These are phyloP conservation scores for Pheosia tremula DNA, from an alignment of 2,888 invertebrate genomes.

Conservation along the genomic window DNA sequence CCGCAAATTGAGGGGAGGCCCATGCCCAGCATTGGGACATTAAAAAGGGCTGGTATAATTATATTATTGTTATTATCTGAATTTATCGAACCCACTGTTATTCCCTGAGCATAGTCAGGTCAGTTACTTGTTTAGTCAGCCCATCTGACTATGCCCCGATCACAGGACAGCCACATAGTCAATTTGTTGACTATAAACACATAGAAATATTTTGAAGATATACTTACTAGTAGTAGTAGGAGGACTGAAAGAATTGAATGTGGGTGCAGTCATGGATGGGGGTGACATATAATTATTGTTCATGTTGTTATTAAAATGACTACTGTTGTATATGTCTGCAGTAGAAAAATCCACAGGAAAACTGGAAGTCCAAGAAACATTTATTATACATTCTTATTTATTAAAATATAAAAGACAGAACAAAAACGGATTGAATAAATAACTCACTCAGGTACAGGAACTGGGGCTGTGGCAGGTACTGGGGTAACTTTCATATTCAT, in stretches of 20 bases:
- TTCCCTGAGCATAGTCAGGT: too few relatives aligned
- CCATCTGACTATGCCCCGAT: too few relatives aligned
- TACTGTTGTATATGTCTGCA: conserved; percentile 89
- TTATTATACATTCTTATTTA: background rate
- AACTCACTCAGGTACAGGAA: conserved; percentile 76
- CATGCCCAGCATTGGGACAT: too few relatives aligned
- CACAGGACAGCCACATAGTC: too few relatives aligned
- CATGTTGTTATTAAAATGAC: conserved; percentile 69
- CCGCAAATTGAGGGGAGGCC: too few relatives aligned
- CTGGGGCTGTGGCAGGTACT: conserved; percentile 36
- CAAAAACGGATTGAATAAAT: background rate
- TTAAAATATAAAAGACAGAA: background rate
- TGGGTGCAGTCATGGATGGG: conserved; percentile 73
- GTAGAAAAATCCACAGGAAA: conserved; percentile 90
- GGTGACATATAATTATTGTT: conserved; percentile 65
- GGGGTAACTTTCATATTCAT: conserved; percentile 47
- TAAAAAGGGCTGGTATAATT: too few relatives aligned
- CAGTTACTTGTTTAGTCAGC: too few relatives aligned
- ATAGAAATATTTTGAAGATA: conserved; percentile 7
- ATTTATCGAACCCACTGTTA: too few relatives aligned
- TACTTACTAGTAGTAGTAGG: conserved; percentile 64
- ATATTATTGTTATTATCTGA: too few relatives aligned
- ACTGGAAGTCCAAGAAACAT: conserved; percentile 50
- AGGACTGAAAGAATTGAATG: conserved; percentile 63
- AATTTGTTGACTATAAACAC: too few relatives aligned